Conservation (phyloP, 2,888 invertebrate genomes). For the Creontiades dilutus region DNA sequence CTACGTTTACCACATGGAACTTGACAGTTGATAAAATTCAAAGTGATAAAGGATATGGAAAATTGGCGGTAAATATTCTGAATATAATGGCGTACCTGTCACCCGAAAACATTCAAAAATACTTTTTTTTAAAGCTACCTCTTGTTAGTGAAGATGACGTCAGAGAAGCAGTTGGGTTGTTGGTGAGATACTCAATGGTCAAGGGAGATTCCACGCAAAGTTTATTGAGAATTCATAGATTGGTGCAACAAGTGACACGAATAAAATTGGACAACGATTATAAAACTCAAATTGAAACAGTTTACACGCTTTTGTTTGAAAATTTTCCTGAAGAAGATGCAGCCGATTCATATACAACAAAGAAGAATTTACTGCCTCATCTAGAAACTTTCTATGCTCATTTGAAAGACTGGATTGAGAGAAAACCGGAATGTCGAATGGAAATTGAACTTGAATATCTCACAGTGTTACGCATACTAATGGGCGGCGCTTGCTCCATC, state of each 20-base stretch:
- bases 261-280: background rate
- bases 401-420: background rate
- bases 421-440: background rate
- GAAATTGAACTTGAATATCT: background rate
- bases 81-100: background rate
- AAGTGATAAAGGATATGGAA: background rate
- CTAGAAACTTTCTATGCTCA: background rate
- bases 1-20: constrained; percentile 6
- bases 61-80: background rate
- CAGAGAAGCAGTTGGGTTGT: background rate
- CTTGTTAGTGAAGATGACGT: background rate
- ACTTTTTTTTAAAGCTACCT: background rate
- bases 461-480: background rate
- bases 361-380: background rate
- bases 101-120: background rate
- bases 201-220: background rate
- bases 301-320: background rate
- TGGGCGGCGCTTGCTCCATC: background rate
- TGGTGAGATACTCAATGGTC: constrained; percentile 1
- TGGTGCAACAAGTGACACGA: constrained; percentile 14
- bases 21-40: background rate
- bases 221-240: background rate
- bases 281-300: background rate
- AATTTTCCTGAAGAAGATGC: background rate
- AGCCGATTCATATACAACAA: background rate